Base-by-base conservation (phyloP, 2,113 vertebrate genomes). In the Spermophilus dauricus region DNA sequence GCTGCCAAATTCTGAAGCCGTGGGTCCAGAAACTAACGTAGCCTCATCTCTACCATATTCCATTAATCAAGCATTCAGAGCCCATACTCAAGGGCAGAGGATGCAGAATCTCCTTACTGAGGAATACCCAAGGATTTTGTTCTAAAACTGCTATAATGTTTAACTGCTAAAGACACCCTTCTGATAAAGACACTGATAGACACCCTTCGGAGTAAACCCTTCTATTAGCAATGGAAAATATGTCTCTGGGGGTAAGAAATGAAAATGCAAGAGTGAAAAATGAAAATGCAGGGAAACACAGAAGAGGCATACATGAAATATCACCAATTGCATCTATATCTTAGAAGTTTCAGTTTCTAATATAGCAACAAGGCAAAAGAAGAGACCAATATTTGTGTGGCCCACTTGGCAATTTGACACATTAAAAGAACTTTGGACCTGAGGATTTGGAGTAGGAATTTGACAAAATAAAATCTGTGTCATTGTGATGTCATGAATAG, bases 401-500 rank as follows among this genome's bases (percentile, higher is more conserved):
- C 24, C 39, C 65, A 81, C 2, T 72, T 94, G 80, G 45, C 18
- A 90, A 89, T 76, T 73, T 95, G 65, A 83, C 65, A 89, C 34
- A 95, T 85, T 65, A 77, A 96, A 89, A 93, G 51, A 97, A 89
- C 28, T 80, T 70, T 75, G 28, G 20, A 67, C 28, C 94, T 87
- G 9, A 89, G 67, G 42, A 96, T 63, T 89, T 81, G 63, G 61
- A 89, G 20, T 92, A 92, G 26, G 67, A 91, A 94, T 80, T 89
- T 81, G 45, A 94, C 48, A 92, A 96, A 95, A 94, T 48, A 88
- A 89, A 90, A 92, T 97, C n/a, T 93, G 61, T 42, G 45, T 78
- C 82, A 94, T 34, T 91, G 48, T 85, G 39, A 81, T 85, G 37
- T 86, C 89, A 83, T 82, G 45, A 53, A 72, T 67, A 91, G 84